A percentile compares a stretch with the other conserved stretches of the same genome.
Evolutionary conservation across 2,113 vertebrate genomes (phyloP).

Genomic region (Vicugna pacos): DNA sequence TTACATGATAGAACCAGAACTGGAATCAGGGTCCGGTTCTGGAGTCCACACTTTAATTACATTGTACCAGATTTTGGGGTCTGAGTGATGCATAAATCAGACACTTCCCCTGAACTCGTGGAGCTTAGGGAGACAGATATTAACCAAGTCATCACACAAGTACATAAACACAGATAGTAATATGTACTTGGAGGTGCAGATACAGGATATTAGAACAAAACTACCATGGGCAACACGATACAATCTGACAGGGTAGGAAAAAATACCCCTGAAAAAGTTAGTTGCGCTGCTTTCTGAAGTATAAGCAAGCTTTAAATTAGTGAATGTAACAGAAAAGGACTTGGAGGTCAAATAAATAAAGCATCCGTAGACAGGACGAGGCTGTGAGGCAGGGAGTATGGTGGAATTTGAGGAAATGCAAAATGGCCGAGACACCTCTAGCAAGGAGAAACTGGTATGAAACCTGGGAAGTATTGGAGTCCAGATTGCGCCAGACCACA

Average conservation of each 20-base stretch:
- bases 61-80: neutral
- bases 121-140: neutral
- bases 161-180: neutral
- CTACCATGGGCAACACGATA: neutral
- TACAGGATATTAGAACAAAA: neutral
- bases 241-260: neutral
- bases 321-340: neutral
- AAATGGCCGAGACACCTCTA: neutral
- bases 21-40: neutral
- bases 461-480: neutral
- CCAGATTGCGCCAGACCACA: rapidly evolving
- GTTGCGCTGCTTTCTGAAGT: neutral
- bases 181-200: neutral
- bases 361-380: neutral
- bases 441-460: no score
- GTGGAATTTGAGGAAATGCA: neutral
- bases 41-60: neutral
- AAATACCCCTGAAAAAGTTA: neutral
- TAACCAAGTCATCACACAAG: neutral
- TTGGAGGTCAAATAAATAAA: neutral
- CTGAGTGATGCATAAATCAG: neutral
- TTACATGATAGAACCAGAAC: neutral
- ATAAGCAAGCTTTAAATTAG: neutral
- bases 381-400: neutral
- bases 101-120: neutral